These are phyloP conservation scores for Drosophila athabasca DNA, from an alignment of 1,140 invertebrate species.

Conservation along the genomic window DNA sequence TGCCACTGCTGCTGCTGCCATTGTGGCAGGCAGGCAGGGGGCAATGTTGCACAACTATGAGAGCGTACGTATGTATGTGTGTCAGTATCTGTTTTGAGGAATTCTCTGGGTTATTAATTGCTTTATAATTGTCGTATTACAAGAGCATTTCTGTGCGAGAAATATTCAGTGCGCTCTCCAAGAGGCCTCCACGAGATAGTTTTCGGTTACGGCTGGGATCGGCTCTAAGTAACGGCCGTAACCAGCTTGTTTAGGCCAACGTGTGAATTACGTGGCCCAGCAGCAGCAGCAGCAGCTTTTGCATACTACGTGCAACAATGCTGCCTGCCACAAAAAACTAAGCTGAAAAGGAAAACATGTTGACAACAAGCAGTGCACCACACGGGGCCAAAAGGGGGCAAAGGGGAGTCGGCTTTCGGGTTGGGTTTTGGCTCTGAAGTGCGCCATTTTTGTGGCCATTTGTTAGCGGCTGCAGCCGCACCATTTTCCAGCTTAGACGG, in stretches of 20 bases:
- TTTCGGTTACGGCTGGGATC: no score
- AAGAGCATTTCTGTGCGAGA: constrained; percentile 21
- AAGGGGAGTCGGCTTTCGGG: constrained; percentile 23
- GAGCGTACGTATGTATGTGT: no score
- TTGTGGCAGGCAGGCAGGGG: constrained; percentile 14
- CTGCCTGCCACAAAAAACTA: constrained; percentile 40
- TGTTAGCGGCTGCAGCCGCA: constrained; percentile 63
- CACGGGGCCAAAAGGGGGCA: neutral
- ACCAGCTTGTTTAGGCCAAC: constrained; percentile 69
- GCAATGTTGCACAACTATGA: constrained; percentile 28
- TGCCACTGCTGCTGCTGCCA: constrained; percentile 38
- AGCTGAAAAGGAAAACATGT: constrained; percentile 30
- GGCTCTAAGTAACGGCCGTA: constrained; percentile 32
- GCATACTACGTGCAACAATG: constrained; percentile 80
- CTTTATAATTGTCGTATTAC: constrained; percentile 47
- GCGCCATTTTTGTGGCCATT: constrained; percentile 82
- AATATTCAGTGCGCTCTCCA: constrained; percentile 25
- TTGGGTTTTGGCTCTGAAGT: constrained; percentile 56
- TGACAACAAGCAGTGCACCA: constrained; percentile 42
- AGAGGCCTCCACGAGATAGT: neutral
- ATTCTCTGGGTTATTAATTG: constrained; percentile 50
- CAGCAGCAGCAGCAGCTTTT: constrained; percentile 43
- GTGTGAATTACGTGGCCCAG: constrained; percentile 77
- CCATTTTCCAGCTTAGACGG: constrained; percentile 58
- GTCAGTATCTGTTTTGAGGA: constrained; percentile 23